These are phyloP conservation scores for Sinocyclocheilus maitianheensis DNA, from an alignment of 2,113 vertebrate genomes.

Conservation along the genomic window DNA sequence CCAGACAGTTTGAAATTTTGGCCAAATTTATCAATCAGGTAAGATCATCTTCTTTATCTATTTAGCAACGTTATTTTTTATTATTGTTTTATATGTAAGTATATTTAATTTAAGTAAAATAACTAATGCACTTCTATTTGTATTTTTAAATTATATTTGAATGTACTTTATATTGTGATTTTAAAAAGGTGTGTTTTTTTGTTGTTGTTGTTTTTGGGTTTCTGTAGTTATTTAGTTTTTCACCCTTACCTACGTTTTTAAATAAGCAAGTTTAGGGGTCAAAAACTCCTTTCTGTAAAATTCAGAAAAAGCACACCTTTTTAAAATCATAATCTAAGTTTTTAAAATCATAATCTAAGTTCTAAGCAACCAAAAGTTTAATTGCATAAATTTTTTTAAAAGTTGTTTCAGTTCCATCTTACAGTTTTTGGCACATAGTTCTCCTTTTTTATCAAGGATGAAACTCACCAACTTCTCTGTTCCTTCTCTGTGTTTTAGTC, in stretches of 20 bases:
- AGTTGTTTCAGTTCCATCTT: background rate
- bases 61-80: too few relatives aligned
- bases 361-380: background rate
- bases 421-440: background rate
- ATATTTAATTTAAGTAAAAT: background rate
- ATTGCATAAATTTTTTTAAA: background rate
- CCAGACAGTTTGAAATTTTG: conserved; percentile 73
- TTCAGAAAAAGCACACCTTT: background rate
- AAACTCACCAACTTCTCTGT: conserved; percentile 43
- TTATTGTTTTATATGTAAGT: too few relatives aligned
- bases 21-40: conserved; percentile 76
- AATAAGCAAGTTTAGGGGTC: background rate
- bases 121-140: background rate
- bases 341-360: background rate
- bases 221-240: too few relatives aligned
- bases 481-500: conserved; percentile 65
- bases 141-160: background rate
- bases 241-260: background rate
- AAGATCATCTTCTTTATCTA: conserved; percentile 27
- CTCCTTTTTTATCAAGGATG: background rate
- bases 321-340: too few relatives aligned
- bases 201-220: too few relatives aligned
- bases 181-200: too few relatives aligned
- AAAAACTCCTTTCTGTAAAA: background rate
- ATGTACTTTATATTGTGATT: background rate